Evolutionary conservation across 2,888 invertebrate species (phyloP).

Genomic region (Synergus japonicus): DNA sequence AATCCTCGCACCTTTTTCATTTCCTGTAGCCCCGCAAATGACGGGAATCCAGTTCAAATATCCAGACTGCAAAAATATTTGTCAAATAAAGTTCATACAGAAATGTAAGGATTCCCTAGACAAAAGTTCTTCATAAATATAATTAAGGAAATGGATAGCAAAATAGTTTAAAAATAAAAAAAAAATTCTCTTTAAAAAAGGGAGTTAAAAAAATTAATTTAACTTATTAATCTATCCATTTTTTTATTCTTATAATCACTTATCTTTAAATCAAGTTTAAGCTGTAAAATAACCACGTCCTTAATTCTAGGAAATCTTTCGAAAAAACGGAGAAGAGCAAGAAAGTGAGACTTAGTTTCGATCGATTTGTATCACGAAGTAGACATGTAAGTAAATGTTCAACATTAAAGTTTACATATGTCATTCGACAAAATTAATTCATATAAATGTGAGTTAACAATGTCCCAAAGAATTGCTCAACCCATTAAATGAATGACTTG

Average conservation of each 20-base stretch:
- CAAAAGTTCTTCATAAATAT: not conserved
- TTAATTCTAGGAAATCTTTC: constrained; percentile 58
- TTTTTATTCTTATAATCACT: not conserved
- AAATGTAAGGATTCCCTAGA: constrained; percentile 62
- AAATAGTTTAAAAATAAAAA: constrained; percentile 20
- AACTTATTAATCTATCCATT: not conserved
- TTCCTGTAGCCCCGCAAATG: constrained; percentile 61
- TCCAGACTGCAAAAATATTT: constrained; percentile 65
- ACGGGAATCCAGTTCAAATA: constrained; percentile 63
- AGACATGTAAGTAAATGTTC: constrained; percentile 56
- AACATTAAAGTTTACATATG: not conserved
- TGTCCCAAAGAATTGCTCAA: not conserved
- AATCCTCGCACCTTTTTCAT: constrained; percentile 42
- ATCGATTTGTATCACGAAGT: constrained; percentile 69
- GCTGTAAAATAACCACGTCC: not conserved
- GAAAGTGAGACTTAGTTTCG: constrained; percentile 71
- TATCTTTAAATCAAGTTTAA: not conserved
- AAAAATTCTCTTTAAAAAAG: not conserved
- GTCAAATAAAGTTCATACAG: constrained; percentile 61
- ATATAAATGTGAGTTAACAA: not conserved
- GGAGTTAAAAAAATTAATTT: not conserved
- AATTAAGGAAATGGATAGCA: constrained; percentile 30
- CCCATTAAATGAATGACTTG: not conserved
- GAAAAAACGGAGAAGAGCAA: constrained; percentile 71
- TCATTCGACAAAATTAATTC: not conserved